Evolutionary conservation across 1,140 invertebrate species (phyloP).

Genomic region (Zaprionus lachaisei): DNA sequence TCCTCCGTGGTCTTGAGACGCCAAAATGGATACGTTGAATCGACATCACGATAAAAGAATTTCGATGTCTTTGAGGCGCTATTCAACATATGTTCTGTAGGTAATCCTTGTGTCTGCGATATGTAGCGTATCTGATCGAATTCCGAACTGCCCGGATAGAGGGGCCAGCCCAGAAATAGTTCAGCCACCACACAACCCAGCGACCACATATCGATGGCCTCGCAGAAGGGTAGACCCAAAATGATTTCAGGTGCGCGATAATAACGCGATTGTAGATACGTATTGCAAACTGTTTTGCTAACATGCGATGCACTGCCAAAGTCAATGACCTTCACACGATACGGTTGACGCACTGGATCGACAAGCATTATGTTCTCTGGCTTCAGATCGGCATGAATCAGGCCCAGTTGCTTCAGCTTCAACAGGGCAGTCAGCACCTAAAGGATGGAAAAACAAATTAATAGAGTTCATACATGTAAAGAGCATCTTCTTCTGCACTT

Average conservation of each 20-base stretch:
- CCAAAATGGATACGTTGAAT: constrained; percentile 99
- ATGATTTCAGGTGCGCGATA: constrained; percentile 99
- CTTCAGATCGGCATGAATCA: constrained; percentile 99
- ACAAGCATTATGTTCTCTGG: constrained; percentile 99
- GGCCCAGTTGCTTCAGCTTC: constrained; percentile 98
- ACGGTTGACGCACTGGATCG: constrained; percentile 98
- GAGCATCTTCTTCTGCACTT: background rate
- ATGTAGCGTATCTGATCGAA: constrained; percentile 99
- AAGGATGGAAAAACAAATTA: background rate
- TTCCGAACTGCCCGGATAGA: constrained; percentile 99
- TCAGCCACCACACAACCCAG: constrained; percentile 99
- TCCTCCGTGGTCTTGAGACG: constrained; percentile 98
- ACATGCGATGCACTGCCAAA: constrained; percentile 99
- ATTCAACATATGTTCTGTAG: constrained; percentile 99
- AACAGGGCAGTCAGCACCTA: constrained; percentile 95
- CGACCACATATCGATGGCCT: constrained; percentile 99
- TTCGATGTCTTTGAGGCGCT: constrained; percentile 99
- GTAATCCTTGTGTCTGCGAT: constrained; percentile 91
- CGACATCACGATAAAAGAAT: constrained; percentile 99
- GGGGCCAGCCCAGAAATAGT: constrained; percentile 99
- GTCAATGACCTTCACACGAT: constrained; percentile 99
- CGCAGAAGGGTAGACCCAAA: constrained; percentile 98
- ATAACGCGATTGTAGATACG: constrained; percentile 99
- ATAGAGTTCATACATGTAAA: background rate
- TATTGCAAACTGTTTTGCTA: constrained; percentile 99